Evolutionary conservation across 2,113 vertebrate genomes (phyloP).

Genomic region (Sarotherodon lohbergeri): DNA sequence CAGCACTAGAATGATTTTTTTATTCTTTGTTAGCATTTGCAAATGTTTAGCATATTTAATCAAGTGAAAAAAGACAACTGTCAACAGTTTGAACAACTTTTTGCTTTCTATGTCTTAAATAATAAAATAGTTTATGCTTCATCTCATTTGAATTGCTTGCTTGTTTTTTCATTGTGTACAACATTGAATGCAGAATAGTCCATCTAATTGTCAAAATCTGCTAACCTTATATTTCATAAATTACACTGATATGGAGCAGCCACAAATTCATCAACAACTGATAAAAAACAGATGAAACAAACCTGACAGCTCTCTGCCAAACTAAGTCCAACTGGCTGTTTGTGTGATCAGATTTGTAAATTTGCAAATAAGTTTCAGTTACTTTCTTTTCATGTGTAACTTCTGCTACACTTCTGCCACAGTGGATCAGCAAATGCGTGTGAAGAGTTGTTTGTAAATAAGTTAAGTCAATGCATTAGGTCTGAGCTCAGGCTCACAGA

Average conservation of each 20-base stretch:
- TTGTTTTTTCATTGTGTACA: not conserved
- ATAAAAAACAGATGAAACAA: not conserved
- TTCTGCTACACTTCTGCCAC: accelerated
- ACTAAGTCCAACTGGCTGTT: accelerated
- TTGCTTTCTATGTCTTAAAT: accelerated
- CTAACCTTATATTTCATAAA: not conserved
- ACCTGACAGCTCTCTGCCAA: accelerated
- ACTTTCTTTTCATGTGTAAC: accelerated
- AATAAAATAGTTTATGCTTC: accelerated
- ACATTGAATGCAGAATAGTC: not conserved
- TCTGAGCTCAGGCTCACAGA: not conserved
- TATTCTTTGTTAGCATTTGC: accelerated
- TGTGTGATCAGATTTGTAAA: not conserved
- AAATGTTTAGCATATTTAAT: not conserved
- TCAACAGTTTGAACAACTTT: accelerated
- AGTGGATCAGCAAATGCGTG: too few species aligned
- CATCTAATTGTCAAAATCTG: accelerated
- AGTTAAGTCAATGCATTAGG: accelerated
- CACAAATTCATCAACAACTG: accelerated
- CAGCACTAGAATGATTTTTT: not conserved
- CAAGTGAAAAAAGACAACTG: accelerated
- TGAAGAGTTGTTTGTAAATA: not conserved
- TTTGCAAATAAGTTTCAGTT: accelerated
- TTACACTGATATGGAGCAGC: accelerated
- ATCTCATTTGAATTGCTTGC: accelerated